Evolutionary conservation across 2,888 invertebrate species (phyloP).

Genomic region (Fabriciana adippe): DNA sequence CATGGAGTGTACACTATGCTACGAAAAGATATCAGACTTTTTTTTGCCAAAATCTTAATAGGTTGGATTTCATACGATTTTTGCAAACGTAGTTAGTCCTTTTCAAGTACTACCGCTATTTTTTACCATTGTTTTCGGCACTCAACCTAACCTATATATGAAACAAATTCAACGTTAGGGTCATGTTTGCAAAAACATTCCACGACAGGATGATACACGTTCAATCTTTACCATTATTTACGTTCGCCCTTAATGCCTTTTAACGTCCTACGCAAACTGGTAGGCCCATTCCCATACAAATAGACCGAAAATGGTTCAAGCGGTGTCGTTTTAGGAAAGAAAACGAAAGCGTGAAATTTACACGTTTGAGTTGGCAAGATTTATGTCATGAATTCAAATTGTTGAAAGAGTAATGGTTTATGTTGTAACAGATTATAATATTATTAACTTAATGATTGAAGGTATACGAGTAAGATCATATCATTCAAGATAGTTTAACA

Average conservation of each 20-base stretch:
- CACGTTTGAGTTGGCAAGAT: conserved; percentile 31
- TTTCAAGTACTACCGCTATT: neutral
- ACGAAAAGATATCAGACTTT: too few species aligned
- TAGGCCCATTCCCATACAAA: conserved; percentile 40
- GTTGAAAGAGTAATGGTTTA: conserved; percentile 6
- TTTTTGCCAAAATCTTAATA: too few species aligned
- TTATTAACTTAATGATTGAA: neutral
- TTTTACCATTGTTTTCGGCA: conserved; percentile 4
- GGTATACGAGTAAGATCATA: neutral
- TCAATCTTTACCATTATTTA: conserved; percentile 44
- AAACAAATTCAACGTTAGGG: conserved; percentile 26
- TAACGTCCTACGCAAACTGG: conserved; percentile 44
- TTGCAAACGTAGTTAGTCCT: neutral
- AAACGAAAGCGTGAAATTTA: conserved; percentile 27
- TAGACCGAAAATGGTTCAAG: conserved; percentile 37
- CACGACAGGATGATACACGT: conserved; percentile 32
- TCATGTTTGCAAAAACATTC: conserved; percentile 32
- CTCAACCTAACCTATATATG: conserved; percentile 30
- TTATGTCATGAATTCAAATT: conserved; percentile 12
- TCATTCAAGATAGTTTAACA: too few species aligned
- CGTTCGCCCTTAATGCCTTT: conserved; percentile 43
- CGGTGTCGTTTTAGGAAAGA: conserved; percentile 34
- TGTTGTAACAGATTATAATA: neutral
- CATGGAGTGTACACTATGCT: too few species aligned
- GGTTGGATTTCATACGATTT: neutral